A percentile compares a stretch with the other conserved stretches of the same genome.
phyloP scores from a whole-genome alignment of 2,888 invertebrate species.

The Psococerastis gibbosa region DNA sequence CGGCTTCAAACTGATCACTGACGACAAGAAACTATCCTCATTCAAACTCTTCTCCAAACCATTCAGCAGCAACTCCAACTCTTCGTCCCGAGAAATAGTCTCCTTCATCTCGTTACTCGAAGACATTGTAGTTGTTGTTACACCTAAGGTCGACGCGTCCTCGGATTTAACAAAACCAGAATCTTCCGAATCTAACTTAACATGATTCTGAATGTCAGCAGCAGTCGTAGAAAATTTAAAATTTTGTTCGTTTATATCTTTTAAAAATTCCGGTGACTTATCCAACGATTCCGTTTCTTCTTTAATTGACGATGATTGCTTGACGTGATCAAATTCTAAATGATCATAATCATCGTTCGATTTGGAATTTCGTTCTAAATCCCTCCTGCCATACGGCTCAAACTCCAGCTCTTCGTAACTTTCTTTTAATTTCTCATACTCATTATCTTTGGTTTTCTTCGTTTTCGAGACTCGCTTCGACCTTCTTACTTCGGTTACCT shows the following conservation, averaged over 20 bases:
- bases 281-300: conserved; percentile 8
- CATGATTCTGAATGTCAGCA: too few relatives aligned
- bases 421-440: conserved; percentile 6
- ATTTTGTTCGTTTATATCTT: conserved; percentile 7
- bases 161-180: conserved; percentile 1
- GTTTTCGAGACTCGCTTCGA: background rate
- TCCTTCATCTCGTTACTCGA: background rate
- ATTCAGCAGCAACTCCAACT: conserved; percentile 2
- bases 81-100: conserved; percentile 1
- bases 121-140: background rate
- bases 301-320: background rate
- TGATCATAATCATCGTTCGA: conserved; percentile 7
- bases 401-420: conserved; percentile 8
- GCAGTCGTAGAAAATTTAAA: conserved; percentile 8
- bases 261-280: conserved; percentile 7
- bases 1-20: conserved; percentile 19
- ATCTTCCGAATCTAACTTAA: conserved; percentile 5
- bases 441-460: background rate
- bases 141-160: conserved; percentile 3
- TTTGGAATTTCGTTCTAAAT: background rate
- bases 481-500: conserved; percentile 24
- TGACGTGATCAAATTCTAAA: conserved; percentile 6
- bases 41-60: background rate
- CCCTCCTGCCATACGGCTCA: conserved; percentile 2
- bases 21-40: conserved; percentile 24